Evolutionary conservation across 2,113 vertebrate genomes (phyloP), one percentile per base, ranked within the genome.

Genomic region (Chinchilla lanigera): DNA sequence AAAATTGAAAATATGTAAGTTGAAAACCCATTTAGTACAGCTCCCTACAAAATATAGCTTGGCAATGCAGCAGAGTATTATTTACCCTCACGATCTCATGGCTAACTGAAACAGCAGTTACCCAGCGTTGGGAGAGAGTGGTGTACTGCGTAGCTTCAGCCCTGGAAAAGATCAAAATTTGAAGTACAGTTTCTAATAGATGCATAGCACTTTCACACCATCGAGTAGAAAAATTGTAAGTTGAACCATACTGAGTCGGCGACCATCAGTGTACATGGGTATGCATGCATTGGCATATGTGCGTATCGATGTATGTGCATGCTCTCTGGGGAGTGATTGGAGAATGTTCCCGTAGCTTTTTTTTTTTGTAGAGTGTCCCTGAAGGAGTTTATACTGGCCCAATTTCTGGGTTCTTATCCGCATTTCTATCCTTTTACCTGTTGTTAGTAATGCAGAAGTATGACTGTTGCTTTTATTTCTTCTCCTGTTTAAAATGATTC

Each of bases 391-490:
- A 7, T 9, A 71, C 52, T 26, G 30, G 75, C 44, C 58, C 52
- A 38, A 0, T 50, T n/a, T 61, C 88, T 87, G 24, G 16, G 20
- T 63, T 86, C 60, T 83, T 38, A 71, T 63, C 28, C 13, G 5
- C 30, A 35, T 44, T 19, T 77, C 54, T 52, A 38, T 61, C 78
- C 24, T 14, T 73, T 61, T n/a, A 11, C 54, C 54, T n/a, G 19
- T 63, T 7, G 4, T 24, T 61, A 22, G 47, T 24, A 60, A 35
- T 52, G 41, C 17, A 71, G 9, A 28, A 16, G 6, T 52, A 26
- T 44, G 41, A 86, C 13, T 56, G 30, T 65, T 28, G 17, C 60
- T 94, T 92, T 84, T 89, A 19, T 92, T 97, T 89, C 92, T 93
- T 97, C 93, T 0, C 65, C 78, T 50, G 5, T 89, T 47, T 80